These are phyloP conservation scores for Smithornis capensis DNA, from an alignment of 2,113 vertebrate species.

Conservation along the genomic window DNA sequence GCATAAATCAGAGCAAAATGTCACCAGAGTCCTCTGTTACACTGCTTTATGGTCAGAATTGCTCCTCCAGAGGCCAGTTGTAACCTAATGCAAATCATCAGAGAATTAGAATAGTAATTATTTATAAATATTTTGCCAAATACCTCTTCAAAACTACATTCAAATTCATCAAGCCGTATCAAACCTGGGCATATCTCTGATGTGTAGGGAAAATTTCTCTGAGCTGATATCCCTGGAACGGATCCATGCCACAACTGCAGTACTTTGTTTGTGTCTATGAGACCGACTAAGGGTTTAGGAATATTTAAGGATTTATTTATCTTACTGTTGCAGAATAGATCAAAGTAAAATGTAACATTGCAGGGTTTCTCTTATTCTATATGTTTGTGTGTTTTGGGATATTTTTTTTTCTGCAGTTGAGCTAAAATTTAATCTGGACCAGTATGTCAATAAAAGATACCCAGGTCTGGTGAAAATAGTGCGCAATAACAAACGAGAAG, in stretches of 20 bases:
- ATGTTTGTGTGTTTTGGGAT: background rate
- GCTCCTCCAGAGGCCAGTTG: background rate
- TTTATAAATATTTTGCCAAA: background rate
- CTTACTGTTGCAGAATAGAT: background rate
- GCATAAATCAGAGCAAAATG: background rate
- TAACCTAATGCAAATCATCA: background rate
- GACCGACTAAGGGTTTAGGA: background rate
- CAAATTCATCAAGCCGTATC: background rate
- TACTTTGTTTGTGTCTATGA: background rate
- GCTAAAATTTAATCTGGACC: constrained; percentile 94
- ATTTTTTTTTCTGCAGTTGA: constrained; percentile 76
- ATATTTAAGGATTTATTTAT: background rate
- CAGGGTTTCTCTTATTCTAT: background rate
- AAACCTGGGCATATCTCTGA: background rate
- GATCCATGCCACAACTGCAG: fast-evolving
- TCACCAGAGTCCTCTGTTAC: background rate
- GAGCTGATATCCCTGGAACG: background rate
- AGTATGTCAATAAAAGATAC: constrained; percentile 91
- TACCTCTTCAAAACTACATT: background rate
- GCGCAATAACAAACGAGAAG: constrained; percentile 90
- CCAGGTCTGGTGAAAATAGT: constrained; percentile 96
- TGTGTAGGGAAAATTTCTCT: background rate
- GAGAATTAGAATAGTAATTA: background rate
- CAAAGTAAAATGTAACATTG: background rate
- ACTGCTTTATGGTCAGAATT: background rate